phyloP scores from a whole-genome alignment of 2,797 vertebrate genomes.

The Brachyrhaphis roseni region DNA sequence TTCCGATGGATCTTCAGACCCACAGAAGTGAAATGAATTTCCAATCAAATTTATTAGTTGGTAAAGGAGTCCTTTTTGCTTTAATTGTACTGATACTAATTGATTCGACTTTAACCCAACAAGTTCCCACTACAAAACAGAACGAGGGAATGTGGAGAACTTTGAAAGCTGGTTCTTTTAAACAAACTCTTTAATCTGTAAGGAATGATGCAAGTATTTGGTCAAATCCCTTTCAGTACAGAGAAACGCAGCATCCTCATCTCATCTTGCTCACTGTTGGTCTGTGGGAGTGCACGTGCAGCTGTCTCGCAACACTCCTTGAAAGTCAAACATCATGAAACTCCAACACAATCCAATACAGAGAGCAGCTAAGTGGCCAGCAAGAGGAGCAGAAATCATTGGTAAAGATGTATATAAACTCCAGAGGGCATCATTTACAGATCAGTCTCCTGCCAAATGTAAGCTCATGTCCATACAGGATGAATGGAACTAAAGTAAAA shows the following conservation, averaged over 20 bases:
- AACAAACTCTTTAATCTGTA: background rate
- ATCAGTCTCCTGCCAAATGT: background rate
- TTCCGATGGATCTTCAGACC: background rate
- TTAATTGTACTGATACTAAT: background rate
- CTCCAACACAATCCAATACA: background rate
- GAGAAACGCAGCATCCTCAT: background rate
- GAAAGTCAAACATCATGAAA: background rate
- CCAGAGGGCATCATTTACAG: background rate
- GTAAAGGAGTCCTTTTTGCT: background rate
- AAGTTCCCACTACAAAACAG: background rate
- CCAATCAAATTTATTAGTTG: background rate
- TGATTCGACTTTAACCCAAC: background rate
- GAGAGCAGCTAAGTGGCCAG: background rate
- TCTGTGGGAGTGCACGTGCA: background rate
- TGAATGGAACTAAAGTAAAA: background rate
- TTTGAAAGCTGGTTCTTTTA: background rate
- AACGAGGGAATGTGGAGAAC: background rate
- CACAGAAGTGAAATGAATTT: background rate
- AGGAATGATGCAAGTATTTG: background rate
- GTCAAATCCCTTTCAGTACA: background rate
- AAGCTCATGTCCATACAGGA: background rate
- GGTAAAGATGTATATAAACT: background rate
- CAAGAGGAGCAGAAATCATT: slow-evolving; percentile 1
- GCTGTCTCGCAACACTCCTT: background rate
- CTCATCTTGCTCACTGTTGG: background rate